phyloP scores from a whole-genome alignment of 2,113 vertebrate species.

The Urocitellus parryii region DNA sequence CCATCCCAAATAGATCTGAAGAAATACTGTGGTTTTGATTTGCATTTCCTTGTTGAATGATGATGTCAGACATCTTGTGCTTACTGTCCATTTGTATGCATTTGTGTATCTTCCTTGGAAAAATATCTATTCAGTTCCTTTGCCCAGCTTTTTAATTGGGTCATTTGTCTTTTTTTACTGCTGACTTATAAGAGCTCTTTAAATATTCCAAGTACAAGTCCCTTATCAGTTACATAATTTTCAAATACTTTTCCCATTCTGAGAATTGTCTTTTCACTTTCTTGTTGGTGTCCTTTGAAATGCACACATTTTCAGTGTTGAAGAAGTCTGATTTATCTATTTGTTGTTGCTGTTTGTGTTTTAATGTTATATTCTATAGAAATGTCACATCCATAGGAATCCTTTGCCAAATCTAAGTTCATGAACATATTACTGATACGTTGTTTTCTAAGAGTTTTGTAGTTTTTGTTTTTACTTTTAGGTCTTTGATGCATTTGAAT shows the following conservation, averaged over 20 bases:
- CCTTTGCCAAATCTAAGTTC: not conserved
- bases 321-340: too few species aligned
- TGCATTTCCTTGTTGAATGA: too few species aligned
- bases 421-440: not conserved
- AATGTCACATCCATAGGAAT: too few species aligned
- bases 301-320: too few species aligned
- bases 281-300: too few species aligned
- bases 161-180: slow-evolving; percentile 19
- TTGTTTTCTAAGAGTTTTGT: not conserved
- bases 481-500: not conserved
- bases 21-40: not conserved
- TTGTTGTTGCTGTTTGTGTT: too few species aligned
- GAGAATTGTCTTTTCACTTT: too few species aligned
- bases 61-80: not conserved
- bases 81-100: not conserved
- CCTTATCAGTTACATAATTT: not conserved
- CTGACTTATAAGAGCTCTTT: not conserved
- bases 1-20: not conserved
- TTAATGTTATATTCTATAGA: too few species aligned
- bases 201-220: not conserved
- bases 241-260: not conserved
- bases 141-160: not conserved
- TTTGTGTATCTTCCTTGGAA: not conserved
- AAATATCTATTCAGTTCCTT: not conserved
- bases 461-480: not conserved